A percentile compares a stretch with the other conserved stretches of the same genome.
phyloP scores from a whole-genome alignment of 2,113 vertebrate species.

The Centropus bengalensis region DNA sequence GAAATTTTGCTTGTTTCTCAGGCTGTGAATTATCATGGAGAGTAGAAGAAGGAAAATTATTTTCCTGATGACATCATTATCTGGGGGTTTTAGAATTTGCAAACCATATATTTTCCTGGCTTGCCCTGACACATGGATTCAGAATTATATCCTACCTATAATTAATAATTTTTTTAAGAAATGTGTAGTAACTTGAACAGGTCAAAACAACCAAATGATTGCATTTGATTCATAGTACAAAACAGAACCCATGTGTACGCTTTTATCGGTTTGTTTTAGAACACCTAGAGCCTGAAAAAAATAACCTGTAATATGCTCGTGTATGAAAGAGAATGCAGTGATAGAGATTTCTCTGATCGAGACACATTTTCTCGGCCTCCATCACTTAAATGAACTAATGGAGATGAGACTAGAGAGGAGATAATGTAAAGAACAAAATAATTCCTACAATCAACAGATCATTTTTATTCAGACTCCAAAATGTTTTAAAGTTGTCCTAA shows the following conservation, averaged over 20 bases:
- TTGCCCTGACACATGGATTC: background rate
- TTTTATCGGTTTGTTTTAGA: background rate
- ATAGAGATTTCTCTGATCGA: background rate
- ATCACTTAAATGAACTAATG: background rate
- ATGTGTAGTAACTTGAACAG: background rate
- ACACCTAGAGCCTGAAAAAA: background rate
- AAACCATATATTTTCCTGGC: background rate
- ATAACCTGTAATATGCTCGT: background rate
- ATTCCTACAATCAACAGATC: background rate
- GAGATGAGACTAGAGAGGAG: background rate
- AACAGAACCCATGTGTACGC: accelerated
- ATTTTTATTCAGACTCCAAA: background rate
- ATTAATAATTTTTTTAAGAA: background rate
- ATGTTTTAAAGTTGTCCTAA: background rate
- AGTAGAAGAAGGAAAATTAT: background rate
- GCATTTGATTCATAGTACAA: background rate
- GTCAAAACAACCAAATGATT: background rate
- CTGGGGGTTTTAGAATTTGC: background rate
- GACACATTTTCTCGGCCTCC: background rate
- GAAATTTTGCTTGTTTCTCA: background rate
- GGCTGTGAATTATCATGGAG: background rate
- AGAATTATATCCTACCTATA: background rate
- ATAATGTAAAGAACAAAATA: background rate
- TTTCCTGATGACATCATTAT: background rate
- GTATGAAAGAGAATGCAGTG: background rate